phyloP scores from a whole-genome alignment of 2,888 invertebrate genomes.

The Phortica magna region DNA sequence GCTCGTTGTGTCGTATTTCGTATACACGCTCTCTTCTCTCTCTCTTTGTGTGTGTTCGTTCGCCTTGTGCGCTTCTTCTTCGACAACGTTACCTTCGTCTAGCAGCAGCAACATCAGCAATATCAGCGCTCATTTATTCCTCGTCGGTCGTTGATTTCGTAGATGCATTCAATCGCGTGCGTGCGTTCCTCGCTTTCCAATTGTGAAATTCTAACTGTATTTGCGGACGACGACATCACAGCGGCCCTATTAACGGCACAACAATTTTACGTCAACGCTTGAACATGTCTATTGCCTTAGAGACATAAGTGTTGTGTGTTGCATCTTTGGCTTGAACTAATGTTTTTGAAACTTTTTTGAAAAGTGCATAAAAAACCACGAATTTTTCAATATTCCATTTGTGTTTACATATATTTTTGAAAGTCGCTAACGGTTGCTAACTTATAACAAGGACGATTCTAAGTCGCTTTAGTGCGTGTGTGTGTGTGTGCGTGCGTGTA shows the following conservation, averaged over 20 bases:
- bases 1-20: slow-evolving; percentile 42
- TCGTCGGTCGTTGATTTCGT: slow-evolving; percentile 58
- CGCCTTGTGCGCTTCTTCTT: slow-evolving; percentile 39
- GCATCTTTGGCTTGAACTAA: no score
- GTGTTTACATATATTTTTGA: no score
- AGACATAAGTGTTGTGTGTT: no score
- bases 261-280: not conserved
- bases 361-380: no score
- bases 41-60: no score
- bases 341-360: no score
- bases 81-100: slow-evolving; percentile 9
- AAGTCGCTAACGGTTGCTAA: no score
- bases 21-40: not conserved
- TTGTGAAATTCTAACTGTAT: slow-evolving; percentile 46
- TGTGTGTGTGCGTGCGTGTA: no score
- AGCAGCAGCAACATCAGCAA: not conserved
- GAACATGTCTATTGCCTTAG: no score
- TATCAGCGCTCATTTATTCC: slow-evolving; percentile 45
- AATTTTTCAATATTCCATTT: no score
- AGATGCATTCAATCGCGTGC: slow-evolving; percentile 49
- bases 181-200: slow-evolving; percentile 38
- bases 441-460: no score
- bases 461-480: no score
- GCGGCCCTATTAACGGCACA: not conserved
- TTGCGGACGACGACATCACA: not conserved